Percentiles rank a stretch among this genome's conserved stretches.
phyloP scores from a whole-genome alignment of 2,888 invertebrate genomes.

The Conomelus anceps region DNA sequence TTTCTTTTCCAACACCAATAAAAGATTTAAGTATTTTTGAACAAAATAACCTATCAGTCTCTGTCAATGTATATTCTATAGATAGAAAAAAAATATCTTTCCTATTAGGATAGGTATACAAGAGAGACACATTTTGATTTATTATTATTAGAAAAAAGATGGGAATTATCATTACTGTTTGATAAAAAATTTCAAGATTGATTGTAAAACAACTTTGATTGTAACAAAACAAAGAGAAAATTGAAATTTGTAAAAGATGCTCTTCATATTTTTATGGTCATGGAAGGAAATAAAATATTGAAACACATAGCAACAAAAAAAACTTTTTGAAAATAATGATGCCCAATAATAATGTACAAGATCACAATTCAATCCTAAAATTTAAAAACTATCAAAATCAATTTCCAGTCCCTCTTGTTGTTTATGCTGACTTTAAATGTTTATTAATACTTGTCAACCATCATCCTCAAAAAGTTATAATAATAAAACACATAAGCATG shows the following conservation, averaged over 20 bases:
- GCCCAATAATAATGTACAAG: neutral
- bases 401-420: constrained; percentile 4
- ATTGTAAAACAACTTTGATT: neutral
- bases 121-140: constrained; percentile 15
- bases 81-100: constrained; percentile 7
- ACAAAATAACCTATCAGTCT: neutral
- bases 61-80: constrained; percentile 12
- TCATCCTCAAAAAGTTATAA: neutral
- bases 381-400: constrained; percentile 12
- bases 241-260: constrained; percentile 13
- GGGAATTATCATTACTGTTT: neutral
- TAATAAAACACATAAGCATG: neutral
- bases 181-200: neutral
- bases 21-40: neutral
- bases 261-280: constrained; percentile 2
- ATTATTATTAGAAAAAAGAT: neutral
- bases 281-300: neutral
- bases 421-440: constrained; percentile 16
- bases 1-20: constrained; percentile 7
- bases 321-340: neutral
- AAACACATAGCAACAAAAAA: neutral
- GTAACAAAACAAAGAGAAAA: neutral
- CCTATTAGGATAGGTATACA: neutral
- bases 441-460: neutral
- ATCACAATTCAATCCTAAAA: neutral